Evolutionary conservation across 2,888 invertebrate genomes (phyloP).

Genomic region (Drosophila anomelani): DNA sequence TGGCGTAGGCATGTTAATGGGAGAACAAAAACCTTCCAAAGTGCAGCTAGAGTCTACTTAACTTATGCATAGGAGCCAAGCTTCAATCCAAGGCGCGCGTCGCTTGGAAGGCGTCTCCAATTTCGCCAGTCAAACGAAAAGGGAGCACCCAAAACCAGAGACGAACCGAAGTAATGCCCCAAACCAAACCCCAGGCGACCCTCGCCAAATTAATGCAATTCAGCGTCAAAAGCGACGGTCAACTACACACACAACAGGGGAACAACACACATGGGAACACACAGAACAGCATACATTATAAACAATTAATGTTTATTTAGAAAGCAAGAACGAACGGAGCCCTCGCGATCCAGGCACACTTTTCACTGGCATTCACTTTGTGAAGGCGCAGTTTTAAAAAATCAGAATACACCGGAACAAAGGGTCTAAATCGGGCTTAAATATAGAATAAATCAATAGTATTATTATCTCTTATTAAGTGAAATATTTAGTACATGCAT

Average conservation of each 20-base stretch:
- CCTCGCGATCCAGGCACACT: slow-evolving; percentile 50
- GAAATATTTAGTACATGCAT: neutral
- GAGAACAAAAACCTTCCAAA: slow-evolving; percentile 36
- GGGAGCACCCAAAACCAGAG: slow-evolving; percentile 40
- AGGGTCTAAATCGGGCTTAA: neutral
- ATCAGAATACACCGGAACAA: neutral
- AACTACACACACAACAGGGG: slow-evolving; percentile 39
- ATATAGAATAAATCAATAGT: neutral
- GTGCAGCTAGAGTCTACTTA: slow-evolving; percentile 31
- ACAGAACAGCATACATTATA: slow-evolving; percentile 49
- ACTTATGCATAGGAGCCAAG: slow-evolving; percentile 18
- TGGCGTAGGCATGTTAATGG: slow-evolving; percentile 59
- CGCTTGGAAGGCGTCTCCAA: slow-evolving; percentile 50
- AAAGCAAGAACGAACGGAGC: slow-evolving; percentile 50
- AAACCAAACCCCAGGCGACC: slow-evolving; percentile 46
- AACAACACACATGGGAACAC: slow-evolving; percentile 6
- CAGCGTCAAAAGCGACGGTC: slow-evolving; percentile 52
- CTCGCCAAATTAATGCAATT: slow-evolving; percentile 72
- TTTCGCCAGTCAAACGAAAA: slow-evolving; percentile 63
- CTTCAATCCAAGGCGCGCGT: slow-evolving; percentile 54
- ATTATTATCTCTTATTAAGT: neutral
- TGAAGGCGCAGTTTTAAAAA: slow-evolving; percentile 60
- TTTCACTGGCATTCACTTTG: slow-evolving; percentile 68
- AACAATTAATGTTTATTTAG: slow-evolving; percentile 74
- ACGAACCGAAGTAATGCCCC: slow-evolving; percentile 14